Percentiles rank a stretch among this genome's conserved stretches.
Evolutionary conservation across 1,140 invertebrate species (phyloP).

Genomic region (Trichonephila clavipes): DNA sequence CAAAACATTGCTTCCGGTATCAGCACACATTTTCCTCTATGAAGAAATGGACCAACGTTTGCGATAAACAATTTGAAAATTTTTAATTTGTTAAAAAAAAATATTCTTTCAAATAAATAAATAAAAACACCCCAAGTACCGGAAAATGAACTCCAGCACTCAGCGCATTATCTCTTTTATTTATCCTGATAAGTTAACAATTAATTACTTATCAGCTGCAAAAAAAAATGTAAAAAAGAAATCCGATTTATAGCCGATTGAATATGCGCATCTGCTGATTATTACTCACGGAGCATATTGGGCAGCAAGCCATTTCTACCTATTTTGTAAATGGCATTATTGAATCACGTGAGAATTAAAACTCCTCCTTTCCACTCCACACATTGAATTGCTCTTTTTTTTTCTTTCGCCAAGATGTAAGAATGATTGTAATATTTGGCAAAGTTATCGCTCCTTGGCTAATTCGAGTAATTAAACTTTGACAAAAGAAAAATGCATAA

Average conservation of each 20-base stretch:
- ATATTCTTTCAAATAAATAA: not conserved
- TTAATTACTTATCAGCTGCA: not conserved
- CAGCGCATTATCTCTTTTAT: not conserved
- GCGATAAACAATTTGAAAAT: too few relatives aligned
- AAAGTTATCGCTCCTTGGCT: not conserved
- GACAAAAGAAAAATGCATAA: too few relatives aligned
- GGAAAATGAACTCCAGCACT: not conserved
- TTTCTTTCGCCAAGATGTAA: not conserved
- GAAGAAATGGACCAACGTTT: too few relatives aligned
- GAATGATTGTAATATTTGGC: slow-evolving; percentile 23
- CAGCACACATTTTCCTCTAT: too few relatives aligned
- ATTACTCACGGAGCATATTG: slow-evolving; percentile 4
- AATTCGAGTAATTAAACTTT: too few relatives aligned
- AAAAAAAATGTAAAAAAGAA: not conserved
- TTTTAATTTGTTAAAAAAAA: too few relatives aligned
- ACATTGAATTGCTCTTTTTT: not conserved
- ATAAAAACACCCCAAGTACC: not conserved
- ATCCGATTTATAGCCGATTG: not conserved
- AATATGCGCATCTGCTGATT: not conserved
- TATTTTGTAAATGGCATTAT: slow-evolving; percentile 44
- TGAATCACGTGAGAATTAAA: slow-evolving; percentile 50
- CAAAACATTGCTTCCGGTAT: too few relatives aligned
- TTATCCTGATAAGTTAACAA: not conserved
- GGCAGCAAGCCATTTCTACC: slow-evolving; percentile 35
- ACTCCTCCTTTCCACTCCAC: slow-evolving; percentile 37